Base-by-base conservation (phyloP, 2,113 vertebrate genomes). In the Scolopax mira region DNA sequence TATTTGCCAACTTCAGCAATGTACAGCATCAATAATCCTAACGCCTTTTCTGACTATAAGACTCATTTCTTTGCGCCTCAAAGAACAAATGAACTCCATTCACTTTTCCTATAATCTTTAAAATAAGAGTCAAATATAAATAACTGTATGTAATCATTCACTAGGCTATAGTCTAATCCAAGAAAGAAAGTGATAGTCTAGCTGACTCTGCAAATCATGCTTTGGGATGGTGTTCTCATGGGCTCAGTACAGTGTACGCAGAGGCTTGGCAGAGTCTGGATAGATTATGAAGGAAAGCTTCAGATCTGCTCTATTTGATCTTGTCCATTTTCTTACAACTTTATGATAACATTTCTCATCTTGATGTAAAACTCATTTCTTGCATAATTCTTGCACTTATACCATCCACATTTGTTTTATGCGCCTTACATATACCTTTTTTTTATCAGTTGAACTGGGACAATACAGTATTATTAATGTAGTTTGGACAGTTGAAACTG, bases 161-260 rank as follows among this genome's bases (percentile, higher is more conserved):
- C 25, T 67, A 39, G 18, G 8, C 60, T 57, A 75, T 81, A 30
- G 30, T 82, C n/a, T 74, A 51, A 58, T 62, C 24, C 37, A 71
- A 41, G 37, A 19, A 39, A 80, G 54, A 75, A 51, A 73, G 30
- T 24, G 51, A 24, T 15, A 23, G 18, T 19, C 8, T 58, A 48
- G 60, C 24, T 60, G 28, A 28, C 41, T 66, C 37, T 71, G 48
- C 25, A 60, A 65, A 25, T 54, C 65, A 7, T 49, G 37, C 41
- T 51, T 58, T 81, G 55, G 0, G 0, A 11, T 3, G 2, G 4
- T 66, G 41, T 67, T 89, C 46, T 51, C 48, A 66, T 18, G 52
- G 60, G 85, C 58, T 46, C 60, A 39, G n/a, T 58, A 46, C 7
- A 1, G 44, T 58, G 49, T 5, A 4, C 57, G 18, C 61, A 66